Evolutionary conservation across 2,797 vertebrate genomes (phyloP), one percentile per base, ranked within the genome.

Genomic region (Rachycentron canadum): DNA sequence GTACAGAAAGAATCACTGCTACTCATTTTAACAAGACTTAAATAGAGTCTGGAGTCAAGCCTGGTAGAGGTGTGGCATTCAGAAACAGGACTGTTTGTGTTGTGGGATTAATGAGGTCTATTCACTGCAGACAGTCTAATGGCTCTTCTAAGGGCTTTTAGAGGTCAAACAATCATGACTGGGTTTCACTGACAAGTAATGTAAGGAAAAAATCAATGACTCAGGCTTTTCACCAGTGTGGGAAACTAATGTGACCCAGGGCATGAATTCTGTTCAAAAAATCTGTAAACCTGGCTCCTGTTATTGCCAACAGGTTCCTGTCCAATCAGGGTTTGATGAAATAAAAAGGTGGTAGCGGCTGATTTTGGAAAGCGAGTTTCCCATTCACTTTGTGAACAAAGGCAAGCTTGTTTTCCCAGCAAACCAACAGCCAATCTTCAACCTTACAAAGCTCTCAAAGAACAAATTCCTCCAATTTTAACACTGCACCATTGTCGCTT

Each of bases 131-230:
- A 32, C 52, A 53, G 32, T 45, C 36, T 9, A 50, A 56, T 23
- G 19, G 16, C n/a, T n/a, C n/a, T n/a, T n/a, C n/a, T n/a, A 61
- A 73, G 62, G 78, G 60, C 76, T 58, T 36, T 50, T 53, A 40
- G 70, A 85, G 86, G 86, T 88, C 83, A 83, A 38, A 62, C 49
- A 34, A n/a, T 64, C 60, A 66, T 47, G 21, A 10, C 13, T 79
- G 21, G 75, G 60, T 83, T 84, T 86, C 79, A 74, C 2, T 45
- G 58, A 57, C 26, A 41, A 66, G 80, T 79, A 76, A 86, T 60
- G 10, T 12, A 38, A 76, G 79, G n/a, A 62, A 64, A 36, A 60
- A 87, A 91, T 90, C 80, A 69, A 87, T 90, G 57, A 64, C 17
- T 62, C 23, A 5, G 28, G n/a, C 53, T 71, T 79, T 79, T 67